Conservation (phyloP, 2,797 vertebrate genomes). For the Xiphophorus birchmanni region DNA sequence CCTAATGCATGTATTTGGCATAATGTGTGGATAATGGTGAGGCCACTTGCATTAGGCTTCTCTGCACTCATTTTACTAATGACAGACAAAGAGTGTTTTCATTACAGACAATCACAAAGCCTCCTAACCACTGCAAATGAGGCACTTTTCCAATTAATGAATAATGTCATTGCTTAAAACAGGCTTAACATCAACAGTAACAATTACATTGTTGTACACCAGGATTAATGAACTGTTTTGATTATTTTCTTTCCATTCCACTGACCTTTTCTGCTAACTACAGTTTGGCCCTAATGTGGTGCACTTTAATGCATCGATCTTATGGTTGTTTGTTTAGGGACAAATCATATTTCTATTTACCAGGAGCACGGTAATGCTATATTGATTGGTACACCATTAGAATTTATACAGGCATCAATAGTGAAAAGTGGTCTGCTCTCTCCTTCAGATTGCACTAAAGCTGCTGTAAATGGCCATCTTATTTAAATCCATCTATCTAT, state of each 20-base stretch:
- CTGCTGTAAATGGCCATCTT: constrained; percentile 71
- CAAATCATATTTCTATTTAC: constrained; percentile 72
- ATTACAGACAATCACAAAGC: constrained; percentile 57
- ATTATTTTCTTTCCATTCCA: constrained; percentile 58
- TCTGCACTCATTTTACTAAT: constrained; percentile 61
- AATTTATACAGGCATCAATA: constrained; percentile 71
- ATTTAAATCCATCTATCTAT: constrained; percentile 42
- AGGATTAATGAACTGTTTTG: constrained; percentile 49
- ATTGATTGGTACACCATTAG: constrained; percentile 73
- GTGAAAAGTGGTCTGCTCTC: constrained; percentile 58
- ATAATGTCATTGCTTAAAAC: constrained; percentile 60
- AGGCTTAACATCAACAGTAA: constrained; percentile 42
- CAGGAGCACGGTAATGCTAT: constrained; percentile 59
- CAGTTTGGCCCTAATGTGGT: constrained; percentile 37
- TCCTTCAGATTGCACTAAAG: constrained; percentile 55
- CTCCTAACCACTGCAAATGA: constrained; percentile 63
- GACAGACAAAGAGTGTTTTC: constrained; percentile 63
- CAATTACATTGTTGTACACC: constrained; percentile 42
- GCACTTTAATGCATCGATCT: constrained; percentile 61
- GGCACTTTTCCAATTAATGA: constrained; percentile 71
- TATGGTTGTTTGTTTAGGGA: constrained; percentile 62
- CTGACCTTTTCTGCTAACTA: constrained; percentile 54
- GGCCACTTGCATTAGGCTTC: constrained; percentile 57
- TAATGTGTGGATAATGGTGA: constrained; percentile 47
- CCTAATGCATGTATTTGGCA: constrained; percentile 8